Percentiles rank a stretch among this genome's conserved stretches.
These are phyloP conservation scores for Lycophotia porphyrea DNA, from an alignment of 2,888 invertebrate species.

Conservation along the genomic window DNA sequence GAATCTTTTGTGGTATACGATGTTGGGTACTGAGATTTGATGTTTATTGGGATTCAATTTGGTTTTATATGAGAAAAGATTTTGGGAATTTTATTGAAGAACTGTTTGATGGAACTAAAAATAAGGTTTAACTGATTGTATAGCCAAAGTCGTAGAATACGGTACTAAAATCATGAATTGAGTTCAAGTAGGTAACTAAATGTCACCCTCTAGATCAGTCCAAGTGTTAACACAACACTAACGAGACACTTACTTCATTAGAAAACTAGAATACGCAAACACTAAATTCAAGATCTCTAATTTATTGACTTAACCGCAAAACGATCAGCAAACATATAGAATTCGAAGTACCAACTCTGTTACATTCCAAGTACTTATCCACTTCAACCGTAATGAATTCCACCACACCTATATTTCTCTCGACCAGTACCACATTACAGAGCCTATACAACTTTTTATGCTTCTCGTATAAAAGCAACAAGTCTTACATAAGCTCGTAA, in stretches of 20 bases:
- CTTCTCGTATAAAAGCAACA: conserved; percentile 56
- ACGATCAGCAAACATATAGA: conserved; percentile 25
- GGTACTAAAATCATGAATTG: neutral
- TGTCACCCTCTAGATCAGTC: neutral
- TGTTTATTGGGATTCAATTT: conserved; percentile 31
- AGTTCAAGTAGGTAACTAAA: conserved; percentile 27
- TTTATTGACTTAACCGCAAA: conserved; percentile 57
- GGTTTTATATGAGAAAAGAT: conserved; percentile 21
- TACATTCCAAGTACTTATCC: conserved; percentile 28
- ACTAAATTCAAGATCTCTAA: conserved; percentile 28
- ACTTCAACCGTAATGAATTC: conserved; percentile 50
- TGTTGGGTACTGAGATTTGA: conserved; percentile 41
- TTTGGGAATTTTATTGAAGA: neutral
- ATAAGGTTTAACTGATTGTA: neutral
- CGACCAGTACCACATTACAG: conserved; percentile 47
- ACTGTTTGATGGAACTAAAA: neutral
- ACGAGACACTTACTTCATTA: conserved; percentile 41
- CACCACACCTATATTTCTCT: conserved; percentile 55
- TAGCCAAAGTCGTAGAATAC: no score
- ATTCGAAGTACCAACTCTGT: conserved; percentile 41
- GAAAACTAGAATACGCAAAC: conserved; percentile 34
- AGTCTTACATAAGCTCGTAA: conserved; percentile 68
- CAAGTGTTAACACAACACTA: conserved; percentile 30
- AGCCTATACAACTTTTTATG: conserved; percentile 49
- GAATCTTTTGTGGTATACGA: conserved; percentile 59